These are phyloP conservation scores for Schrankia costaestrigalis DNA, from an alignment of 2,888 invertebrate species.

Conservation along the genomic window DNA sequence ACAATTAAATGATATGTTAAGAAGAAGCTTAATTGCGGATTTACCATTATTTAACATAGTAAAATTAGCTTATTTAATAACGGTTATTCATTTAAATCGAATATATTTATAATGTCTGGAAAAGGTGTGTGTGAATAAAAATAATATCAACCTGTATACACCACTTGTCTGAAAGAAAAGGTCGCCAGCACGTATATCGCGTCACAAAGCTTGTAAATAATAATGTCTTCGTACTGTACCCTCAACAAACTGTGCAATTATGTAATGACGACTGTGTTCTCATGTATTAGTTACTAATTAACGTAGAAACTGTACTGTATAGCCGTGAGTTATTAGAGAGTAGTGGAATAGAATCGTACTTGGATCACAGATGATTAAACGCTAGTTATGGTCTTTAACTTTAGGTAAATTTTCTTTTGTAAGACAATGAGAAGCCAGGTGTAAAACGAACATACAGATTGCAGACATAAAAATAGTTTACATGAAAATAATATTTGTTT, in stretches of 20 bases:
- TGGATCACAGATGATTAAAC: no score
- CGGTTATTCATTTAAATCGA: no score
- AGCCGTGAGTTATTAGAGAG: neutral
- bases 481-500: no score
- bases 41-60: no score
- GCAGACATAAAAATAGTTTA: no score
- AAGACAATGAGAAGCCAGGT: no score
- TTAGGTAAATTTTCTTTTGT: no score
- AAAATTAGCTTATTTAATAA: no score
- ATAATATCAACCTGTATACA: slow-evolving; percentile 38
- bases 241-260: slow-evolving; percentile 28
- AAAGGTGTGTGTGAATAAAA: neutral
- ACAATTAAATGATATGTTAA: no score
- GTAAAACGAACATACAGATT: no score
- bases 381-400: no score
- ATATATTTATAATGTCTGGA: neutral
- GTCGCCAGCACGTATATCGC: slow-evolving; percentile 54
- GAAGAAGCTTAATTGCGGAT: no score
- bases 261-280: slow-evolving; percentile 13
- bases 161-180: slow-evolving; percentile 39
- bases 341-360: neutral
- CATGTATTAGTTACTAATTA: slow-evolving; percentile 13
- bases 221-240: slow-evolving; percentile 47
- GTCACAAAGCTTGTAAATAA: slow-evolving; percentile 64
- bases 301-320: slow-evolving; percentile 9